A percentile compares a stretch with the other conserved stretches of the same genome.
phyloP scores from a whole-genome alignment of 2,888 invertebrate species.

The Nebria brevicollis region DNA sequence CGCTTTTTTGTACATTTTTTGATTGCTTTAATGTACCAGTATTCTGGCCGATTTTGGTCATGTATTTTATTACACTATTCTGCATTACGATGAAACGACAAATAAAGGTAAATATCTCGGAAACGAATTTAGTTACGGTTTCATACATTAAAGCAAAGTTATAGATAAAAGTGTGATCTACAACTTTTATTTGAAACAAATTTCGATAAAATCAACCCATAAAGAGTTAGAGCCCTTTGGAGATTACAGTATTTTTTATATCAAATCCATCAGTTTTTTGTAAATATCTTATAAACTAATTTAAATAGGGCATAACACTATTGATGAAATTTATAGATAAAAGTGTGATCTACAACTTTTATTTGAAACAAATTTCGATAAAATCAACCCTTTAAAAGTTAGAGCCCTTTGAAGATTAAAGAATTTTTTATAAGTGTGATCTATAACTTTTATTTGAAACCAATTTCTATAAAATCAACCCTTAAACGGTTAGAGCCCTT shows the following conservation, averaged over 20 bases:
- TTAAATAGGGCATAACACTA: background rate
- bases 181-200: background rate
- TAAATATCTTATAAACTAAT: background rate
- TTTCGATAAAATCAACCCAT: background rate
- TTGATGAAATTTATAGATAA: background rate
- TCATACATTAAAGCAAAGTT: background rate
- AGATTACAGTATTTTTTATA: no score
- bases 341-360: background rate
- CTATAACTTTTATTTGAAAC: background rate
- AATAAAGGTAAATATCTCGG: slow-evolving; percentile 80
- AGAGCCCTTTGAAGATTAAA: no score
- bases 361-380: background rate
- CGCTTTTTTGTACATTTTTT: slow-evolving; percentile 93
- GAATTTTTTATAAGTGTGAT: no score
- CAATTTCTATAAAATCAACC: background rate
- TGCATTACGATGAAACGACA: slow-evolving; percentile 99
- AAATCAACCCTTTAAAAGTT: background rate
- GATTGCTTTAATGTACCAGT: slow-evolving; percentile 99
- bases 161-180: background rate
- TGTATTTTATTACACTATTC: slow-evolving; percentile 99
- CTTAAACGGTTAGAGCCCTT: background rate
- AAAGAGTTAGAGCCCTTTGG: background rate
- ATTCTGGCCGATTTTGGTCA: slow-evolving; percentile 99
- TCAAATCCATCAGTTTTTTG: no score
- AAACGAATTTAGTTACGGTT: background rate